Evolutionary conservation across 2,888 invertebrate genomes (phyloP).

Genomic region (Callinectes sapidus): DNA sequence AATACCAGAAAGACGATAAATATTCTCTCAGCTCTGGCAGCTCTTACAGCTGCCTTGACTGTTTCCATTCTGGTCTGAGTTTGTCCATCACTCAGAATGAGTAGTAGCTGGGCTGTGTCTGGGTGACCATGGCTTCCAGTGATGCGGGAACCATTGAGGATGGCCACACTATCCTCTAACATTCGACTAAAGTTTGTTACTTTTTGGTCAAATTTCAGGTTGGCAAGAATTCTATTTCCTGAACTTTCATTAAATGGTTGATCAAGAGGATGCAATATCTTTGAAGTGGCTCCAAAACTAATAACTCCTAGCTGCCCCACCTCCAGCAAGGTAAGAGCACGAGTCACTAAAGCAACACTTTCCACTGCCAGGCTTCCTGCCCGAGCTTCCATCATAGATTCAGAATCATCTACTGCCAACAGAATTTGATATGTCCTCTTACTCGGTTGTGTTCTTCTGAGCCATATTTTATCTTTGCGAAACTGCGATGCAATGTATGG

Average conservation of each 20-base stretch:
- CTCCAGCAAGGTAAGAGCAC: conserved; percentile 93
- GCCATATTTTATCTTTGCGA: conserved; percentile 99
- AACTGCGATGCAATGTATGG: conserved; percentile 99
- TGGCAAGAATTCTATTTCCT: conserved; percentile 79
- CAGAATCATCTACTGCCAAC: conserved; percentile 97
- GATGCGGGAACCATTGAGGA: conserved; percentile 77
- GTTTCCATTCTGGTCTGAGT: conserved; percentile 89
- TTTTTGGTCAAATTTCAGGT: conserved; percentile 90
- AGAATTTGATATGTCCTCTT: conserved; percentile 97
- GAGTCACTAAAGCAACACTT: conserved; percentile 90
- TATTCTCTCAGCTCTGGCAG: conserved; percentile 87
- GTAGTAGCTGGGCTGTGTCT: conserved; percentile 87
- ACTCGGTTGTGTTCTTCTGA: conserved; percentile 94
- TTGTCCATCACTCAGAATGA: conserved; percentile 96
- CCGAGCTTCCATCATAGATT: conserved; percentile 79
- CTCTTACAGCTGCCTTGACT: conserved; percentile 86
- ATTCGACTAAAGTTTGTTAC: conserved; percentile 91
- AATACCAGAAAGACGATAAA: conserved; percentile 97
- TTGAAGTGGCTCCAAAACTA: conserved; percentile 91
- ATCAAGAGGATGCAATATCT: conserved; percentile 90
- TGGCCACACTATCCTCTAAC: conserved; percentile 85
- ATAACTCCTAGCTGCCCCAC: conserved; percentile 94
- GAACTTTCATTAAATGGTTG: conserved; percentile 91
- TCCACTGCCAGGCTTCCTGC: conserved; percentile 90
- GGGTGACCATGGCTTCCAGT: conserved; percentile 61